Evolutionary conservation across 2,888 invertebrate genomes (phyloP), one percentile per base, ranked within the genome.

Genomic region (Campoplex nolae): DNA sequence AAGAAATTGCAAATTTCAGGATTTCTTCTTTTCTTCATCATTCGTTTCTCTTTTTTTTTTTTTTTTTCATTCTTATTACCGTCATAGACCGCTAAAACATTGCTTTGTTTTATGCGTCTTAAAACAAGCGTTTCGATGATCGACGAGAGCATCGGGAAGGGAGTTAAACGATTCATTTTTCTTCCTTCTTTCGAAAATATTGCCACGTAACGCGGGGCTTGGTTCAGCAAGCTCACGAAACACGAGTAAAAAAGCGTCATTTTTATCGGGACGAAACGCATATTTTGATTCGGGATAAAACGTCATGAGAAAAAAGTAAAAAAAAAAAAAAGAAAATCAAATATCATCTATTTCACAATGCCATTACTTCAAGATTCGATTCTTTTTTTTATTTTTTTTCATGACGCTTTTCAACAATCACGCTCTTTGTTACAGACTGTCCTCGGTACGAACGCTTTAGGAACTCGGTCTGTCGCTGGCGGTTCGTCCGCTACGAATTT

Each of bases 1-100:
- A 94, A 93, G 93, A 94, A 94, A 94, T 91, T 92, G 93, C 90
- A 90, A 90, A 90, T 91, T 90, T 88, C 91, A 88, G 91, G 90
- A 90, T 92, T 62, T 62, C 62, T 32, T 91, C 85, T 79, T 71
- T 71, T 38, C 42, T 42, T 42, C 1, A 65, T 86, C 78, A 65
- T 76, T 74, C 48, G 67, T 71, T 75, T 42, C 42, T 42, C 7
- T 38, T 1, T 58, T 48, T 32, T 70, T 51, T 62, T 62, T 78
- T 51, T 54, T 68, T 65, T 23, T 23, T 23, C 23, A 23, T 23
- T 23, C 23, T 23, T 23, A 35, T n/a, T 75, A 67, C 48, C 51
- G 51, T 78, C 80, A 56, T 73, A 71, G 67, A 75, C 83, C 54
- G 71, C 56, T 58, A 54, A 73, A 79, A 70, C 45, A 51, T 67